Evolutionary conservation across 2,888 invertebrate species (phyloP).

Genomic region (Torymus tubicola): DNA sequence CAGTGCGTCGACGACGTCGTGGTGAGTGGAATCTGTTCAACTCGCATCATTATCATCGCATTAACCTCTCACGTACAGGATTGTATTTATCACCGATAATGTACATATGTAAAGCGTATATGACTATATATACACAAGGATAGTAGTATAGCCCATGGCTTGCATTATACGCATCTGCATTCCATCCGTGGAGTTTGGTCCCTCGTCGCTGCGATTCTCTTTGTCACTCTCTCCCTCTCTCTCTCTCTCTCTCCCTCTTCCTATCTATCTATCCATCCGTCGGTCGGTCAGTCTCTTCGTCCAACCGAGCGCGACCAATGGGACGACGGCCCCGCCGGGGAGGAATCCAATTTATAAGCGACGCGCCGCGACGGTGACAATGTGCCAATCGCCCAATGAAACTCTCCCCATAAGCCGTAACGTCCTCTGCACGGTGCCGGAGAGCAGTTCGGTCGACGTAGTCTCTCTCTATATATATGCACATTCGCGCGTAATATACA

Average conservation of each 20-base stretch:
- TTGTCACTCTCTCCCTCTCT: background rate
- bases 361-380: constrained; percentile 66
- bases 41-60: constrained; percentile 10
- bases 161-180: constrained; percentile 13
- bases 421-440: constrained; percentile 58
- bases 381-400: constrained; percentile 65
- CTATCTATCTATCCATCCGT: background rate
- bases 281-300: background rate
- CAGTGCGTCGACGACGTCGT: no score
- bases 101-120: constrained; percentile 16
- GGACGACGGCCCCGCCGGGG: constrained; percentile 61
- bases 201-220: background rate
- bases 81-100: constrained; percentile 28
- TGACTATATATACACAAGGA: background rate
- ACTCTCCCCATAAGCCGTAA: constrained; percentile 66
- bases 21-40: no score
- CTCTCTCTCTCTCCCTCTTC: background rate
- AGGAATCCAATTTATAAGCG: constrained; percentile 61
- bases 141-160: background rate
- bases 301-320: constrained; percentile 59
- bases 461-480: background rate
- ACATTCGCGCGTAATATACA: background rate
- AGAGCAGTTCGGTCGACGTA: background rate
- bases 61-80: constrained; percentile 23
- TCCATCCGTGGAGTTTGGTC: background rate